These are phyloP conservation scores for Nesogale talazaci DNA, from an alignment of 2,113 vertebrate species.

Conservation along the genomic window DNA sequence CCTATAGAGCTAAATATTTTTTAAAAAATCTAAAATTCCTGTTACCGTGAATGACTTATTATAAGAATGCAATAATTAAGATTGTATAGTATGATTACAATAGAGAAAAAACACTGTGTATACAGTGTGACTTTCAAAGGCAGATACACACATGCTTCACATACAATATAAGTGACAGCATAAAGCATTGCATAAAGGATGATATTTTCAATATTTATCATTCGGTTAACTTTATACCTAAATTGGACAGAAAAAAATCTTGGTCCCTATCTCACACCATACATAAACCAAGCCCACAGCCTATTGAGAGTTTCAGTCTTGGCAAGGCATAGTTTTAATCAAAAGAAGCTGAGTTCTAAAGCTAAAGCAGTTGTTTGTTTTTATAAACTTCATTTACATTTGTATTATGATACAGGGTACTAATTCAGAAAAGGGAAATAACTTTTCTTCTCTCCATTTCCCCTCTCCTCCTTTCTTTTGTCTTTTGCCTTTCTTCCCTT, in stretches of 20 bases:
- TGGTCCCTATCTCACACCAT: neutral
- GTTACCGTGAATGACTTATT: neutral
- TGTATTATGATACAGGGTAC: neutral
- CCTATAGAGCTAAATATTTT: neutral
- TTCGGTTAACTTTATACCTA: neutral
- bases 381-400: constrained; percentile 43
- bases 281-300: constrained; percentile 52
- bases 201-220: neutral
- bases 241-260: neutral
- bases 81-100: neutral
- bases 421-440: neutral
- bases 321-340: constrained; percentile 31
- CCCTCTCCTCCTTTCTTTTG: neutral
- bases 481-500: neutral
- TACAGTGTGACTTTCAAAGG: neutral
- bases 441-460: neutral
- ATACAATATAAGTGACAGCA: neutral
- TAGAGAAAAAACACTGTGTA: neutral
- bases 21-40: neutral
- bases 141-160: neutral
- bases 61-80: neutral
- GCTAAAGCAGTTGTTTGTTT: constrained; percentile 33
- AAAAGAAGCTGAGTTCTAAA: constrained; percentile 66
- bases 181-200: neutral
- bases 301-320: constrained; percentile 17